Percentiles rank a stretch among this genome's conserved stretches.
phyloP scores from a whole-genome alignment of 2,888 invertebrate species.

The Lithosia quadra region DNA sequence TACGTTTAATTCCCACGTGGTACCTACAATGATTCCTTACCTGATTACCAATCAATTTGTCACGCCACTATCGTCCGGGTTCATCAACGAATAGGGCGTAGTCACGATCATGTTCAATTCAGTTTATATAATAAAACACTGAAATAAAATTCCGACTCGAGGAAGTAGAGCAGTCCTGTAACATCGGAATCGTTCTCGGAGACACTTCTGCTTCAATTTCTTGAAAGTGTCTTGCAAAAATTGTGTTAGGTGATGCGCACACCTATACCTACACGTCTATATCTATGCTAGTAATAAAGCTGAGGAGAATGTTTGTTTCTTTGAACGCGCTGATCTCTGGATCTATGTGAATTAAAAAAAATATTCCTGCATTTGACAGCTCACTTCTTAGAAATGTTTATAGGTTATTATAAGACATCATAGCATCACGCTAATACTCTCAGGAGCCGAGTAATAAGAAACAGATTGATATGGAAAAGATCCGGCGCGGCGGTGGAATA shows the following conservation, averaged over 20 bases:
- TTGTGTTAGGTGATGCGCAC: conserved; percentile 67
- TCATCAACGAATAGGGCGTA: conserved; percentile 31
- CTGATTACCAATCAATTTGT: conserved; percentile 54
- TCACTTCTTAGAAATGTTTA: too few relatives aligned
- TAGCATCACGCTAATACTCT: too few relatives aligned
- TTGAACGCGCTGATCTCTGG: not conserved
- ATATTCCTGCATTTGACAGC: not conserved
- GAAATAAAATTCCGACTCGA: conserved; percentile 45
- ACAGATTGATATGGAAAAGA: too few relatives aligned
- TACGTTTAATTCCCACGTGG: conserved; percentile 12
- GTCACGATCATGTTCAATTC: conserved; percentile 47
- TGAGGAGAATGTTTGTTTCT: not conserved
- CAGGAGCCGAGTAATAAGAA: too few relatives aligned
- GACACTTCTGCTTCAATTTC: conserved; percentile 81
- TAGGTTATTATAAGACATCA: too few relatives aligned
- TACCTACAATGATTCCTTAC: conserved; percentile 40
- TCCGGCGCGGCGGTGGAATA: too few relatives aligned
- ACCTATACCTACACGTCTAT: conserved; percentile 26
- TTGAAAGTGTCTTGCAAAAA: conserved; percentile 72
- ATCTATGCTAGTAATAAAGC: not conserved
- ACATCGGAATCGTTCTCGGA: conserved; percentile 61
- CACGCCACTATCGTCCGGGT: conserved; percentile 31
- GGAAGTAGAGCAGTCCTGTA: conserved; percentile 36
- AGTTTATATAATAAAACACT: conserved; percentile 50
- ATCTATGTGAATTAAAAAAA: not conserved